Conservation (phyloP, 1,140 invertebrate species). For the Dolichoris vasculosae region DNA sequence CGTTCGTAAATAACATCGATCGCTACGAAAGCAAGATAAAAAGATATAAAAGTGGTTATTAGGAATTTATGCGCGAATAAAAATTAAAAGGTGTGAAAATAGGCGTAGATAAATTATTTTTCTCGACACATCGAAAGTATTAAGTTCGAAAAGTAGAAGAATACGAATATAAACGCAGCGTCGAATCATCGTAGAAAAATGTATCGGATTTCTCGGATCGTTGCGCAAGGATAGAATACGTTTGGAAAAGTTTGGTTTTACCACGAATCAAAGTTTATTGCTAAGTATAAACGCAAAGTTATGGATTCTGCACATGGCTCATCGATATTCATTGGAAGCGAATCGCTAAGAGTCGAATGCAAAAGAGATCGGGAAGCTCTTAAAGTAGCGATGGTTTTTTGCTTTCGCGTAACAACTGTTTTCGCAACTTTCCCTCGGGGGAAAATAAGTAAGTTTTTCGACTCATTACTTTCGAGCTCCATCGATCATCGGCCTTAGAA, state of each 20-base stretch:
- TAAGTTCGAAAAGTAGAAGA: background rate
- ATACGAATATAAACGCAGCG: background rate
- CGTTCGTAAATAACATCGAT: too few relatives aligned
- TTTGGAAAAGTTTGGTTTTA: background rate
- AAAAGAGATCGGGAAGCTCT: background rate
- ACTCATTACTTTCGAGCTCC: background rate
- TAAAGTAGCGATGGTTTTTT: slow-evolving; percentile 6
- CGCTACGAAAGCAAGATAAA: background rate
- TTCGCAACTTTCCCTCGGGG: slow-evolving; percentile 17
- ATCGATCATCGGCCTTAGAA: background rate
- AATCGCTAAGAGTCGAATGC: background rate
- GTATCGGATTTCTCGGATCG: too few relatives aligned
- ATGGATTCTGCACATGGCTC: background rate
- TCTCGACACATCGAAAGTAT: too few relatives aligned
- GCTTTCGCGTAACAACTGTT: background rate
- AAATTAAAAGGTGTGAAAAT: background rate
- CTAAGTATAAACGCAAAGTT: background rate
- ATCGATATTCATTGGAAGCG: background rate
- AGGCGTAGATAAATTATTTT: too few relatives aligned
- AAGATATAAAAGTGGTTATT: background rate
- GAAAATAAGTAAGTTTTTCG: background rate
- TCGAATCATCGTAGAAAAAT: background rate
- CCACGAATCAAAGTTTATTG: background rate
- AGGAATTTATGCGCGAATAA: background rate
- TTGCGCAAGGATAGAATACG: background rate